Evolutionary conservation across 2,888 invertebrate genomes (phyloP), one percentile per base, ranked within the genome.

Genomic region (Ophion slaviceki): DNA sequence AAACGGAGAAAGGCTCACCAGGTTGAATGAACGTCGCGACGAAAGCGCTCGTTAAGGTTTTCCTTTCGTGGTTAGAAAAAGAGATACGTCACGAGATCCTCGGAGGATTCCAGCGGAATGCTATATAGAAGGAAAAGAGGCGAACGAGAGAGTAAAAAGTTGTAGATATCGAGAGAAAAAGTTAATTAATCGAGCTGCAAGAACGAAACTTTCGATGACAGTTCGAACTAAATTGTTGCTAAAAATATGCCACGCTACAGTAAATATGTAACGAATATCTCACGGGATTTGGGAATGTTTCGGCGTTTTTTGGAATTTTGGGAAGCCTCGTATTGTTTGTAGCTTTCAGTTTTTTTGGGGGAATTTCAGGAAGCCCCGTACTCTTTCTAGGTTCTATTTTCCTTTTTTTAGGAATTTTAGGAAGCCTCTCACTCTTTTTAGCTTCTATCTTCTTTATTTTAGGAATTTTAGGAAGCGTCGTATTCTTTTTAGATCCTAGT

Each of bases 1-100:
- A 80, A 76, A 75, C 59, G 47, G 57, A 67, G 47, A 45, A 72
- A 76, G 68, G 70, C 64, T 32, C 59, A 36, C 62, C 67, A 45
- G 68, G 62, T 53, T 62, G 70, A 64, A 82, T 70, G 78, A 81
- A 82, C 75, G 78, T 62, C 66, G 74, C 61, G 75, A 70, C 32
- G 74, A 75, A 82, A 80, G 47, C 28, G 71, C 86, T 83, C 80
- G 80, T 83, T 86, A 86, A 84, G 86, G 36, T 68, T 75, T 66
- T 84, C 81, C 75, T 57, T 70, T 64, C 64, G 59, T 11, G 40
- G 80, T 62, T 68, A 2, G 47, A 64, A 71, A 47, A n/a, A 64
- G 61, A 45, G 17, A 7, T 14, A 59, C 45, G 57, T 66, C 77
- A 71, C 47, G 59, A 59, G 67, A 84, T 74, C 62, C 62, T 17